Base-by-base conservation (phyloP, 35 echinoderm and acorn worm genomes). In the Hemicentrotus pulcherrimus region DNA sequence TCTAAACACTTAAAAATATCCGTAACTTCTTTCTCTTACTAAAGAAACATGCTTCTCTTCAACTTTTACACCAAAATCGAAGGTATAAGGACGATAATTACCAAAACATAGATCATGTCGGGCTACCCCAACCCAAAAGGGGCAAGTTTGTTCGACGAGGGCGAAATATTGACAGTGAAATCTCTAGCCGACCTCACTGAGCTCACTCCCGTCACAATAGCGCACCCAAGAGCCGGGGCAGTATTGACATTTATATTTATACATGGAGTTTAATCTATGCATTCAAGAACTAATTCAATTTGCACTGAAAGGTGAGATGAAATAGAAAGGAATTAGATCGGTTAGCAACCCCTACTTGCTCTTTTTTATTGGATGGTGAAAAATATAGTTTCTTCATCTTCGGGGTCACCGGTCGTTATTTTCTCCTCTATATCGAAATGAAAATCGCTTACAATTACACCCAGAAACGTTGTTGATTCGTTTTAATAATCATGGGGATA, bases 201-300 rank as follows among this genome's bases (percentile, higher is more conserved):
- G 15, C 22, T 28, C 65, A 78, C 65, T 28, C 65, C 65, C 22
- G 16, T 28, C n/a, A 78, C 65, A 78, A 78, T 78, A 78, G 65
- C n/a, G 9, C 65, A 78, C 65, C 19, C 65, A 6, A 28, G 65
- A 78, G 65, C 65, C 65, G 19, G 4, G 7, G 8, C 65, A 8
- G 24, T 78, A 78, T 78, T 78, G 65, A 78, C 65, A 78, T 78
- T 78, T 78, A 22, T 78, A 78, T 78, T 78, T 78, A 78, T 78
- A 78, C 65, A 78, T 78, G 65, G 18, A 78, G 65, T 78, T 78
- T 78, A 78, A 78, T 78, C 65, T 78, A 78, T 78, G 65, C 65
- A 78, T 78, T 78, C 65, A 78, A 78, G 65, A 78, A 78, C 65
- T 78, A 78, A 78, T 78, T 78, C 65, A 78, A 78, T 78, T 78